Conservation (phyloP, 2,888 invertebrate genomes). For the Cataglyphis livida region DNA sequence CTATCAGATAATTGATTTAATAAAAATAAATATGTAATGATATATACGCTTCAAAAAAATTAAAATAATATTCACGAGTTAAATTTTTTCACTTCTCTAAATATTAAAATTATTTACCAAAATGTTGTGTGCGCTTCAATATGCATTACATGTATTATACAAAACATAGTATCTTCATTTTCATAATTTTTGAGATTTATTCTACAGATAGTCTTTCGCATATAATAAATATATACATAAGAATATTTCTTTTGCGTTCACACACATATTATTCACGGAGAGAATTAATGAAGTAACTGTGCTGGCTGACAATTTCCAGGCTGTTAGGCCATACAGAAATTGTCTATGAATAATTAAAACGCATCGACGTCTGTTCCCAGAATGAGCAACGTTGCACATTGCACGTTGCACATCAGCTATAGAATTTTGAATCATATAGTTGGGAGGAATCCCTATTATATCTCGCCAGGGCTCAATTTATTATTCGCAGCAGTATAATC, state of each 20-base stretch:
- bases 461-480: constrained; percentile 54
- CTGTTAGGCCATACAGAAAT: not conserved
- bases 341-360: constrained; percentile 34
- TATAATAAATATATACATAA: not conserved
- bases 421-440: constrained; percentile 57
- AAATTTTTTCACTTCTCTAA: not conserved
- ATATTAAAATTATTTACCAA: not conserved
- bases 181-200: not conserved
- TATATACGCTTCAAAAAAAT: not conserved
- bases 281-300: not conserved
- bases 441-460: constrained; percentile 53
- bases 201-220: not conserved
- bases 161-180: not conserved
- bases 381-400: constrained; percentile 31
- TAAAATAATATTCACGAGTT: not conserved
- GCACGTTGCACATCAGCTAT: constrained; percentile 5
- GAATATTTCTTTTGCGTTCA: not conserved
- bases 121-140: not conserved
- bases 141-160: not conserved
- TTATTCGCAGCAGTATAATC: constrained; percentile 61
- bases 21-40: not conserved
- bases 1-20: not conserved
- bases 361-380: not conserved
- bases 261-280: not conserved
- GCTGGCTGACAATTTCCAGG: not conserved